Evolutionary conservation across 2,797 vertebrate species (phyloP), one percentile per base, ranked within the genome.

Genomic region (Coccyzus lansbergi): DNA sequence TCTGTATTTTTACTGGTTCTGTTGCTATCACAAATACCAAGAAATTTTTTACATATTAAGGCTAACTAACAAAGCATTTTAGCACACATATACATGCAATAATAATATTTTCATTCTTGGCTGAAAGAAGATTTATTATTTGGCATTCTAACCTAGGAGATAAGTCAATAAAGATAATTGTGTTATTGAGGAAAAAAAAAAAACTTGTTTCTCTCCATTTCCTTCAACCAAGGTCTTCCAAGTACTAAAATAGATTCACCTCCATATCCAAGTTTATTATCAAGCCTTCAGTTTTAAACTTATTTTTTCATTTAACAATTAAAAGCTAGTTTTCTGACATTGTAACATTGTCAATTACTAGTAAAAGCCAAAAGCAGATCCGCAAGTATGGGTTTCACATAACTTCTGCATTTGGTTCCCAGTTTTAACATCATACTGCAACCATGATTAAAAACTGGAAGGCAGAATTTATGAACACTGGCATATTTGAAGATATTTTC

Each of bases 1-100:
- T 59, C 87, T 86, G 17, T 68, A 83, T 64, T 95, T 93, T 72
- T 71, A 79, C 46, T 94, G 69, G 36, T 20, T 3, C 25, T 48
- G 7, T 26, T 77, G 29, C 20, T 33, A 64, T 53, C 64, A 70
- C 34, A 90, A 86, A 75, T 28, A 87, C 36, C 25, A 12, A 74
- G 40, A 64, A 70, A 55, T 75, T 84, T 82, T 28, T 81, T 52
- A 77, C 16, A 13, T n/a, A 40, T 29, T 67, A 74, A 95, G 12
- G 38, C 52, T 77, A 92, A 42, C 44, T 38, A 89, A 64, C 15
- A 90, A 76, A 77, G 13, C 29, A 46, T 75, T 74, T 69, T n/a
- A 60, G 49, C 53, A 68, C 14, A 38, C 38, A 63, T 22, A 29
- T 87, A 46, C 7, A 20, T 26, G 12, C 28, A 63, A 86, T 8